phyloP scores from a whole-genome alignment of 2,797 vertebrate species.

The Lophius americanus region DNA sequence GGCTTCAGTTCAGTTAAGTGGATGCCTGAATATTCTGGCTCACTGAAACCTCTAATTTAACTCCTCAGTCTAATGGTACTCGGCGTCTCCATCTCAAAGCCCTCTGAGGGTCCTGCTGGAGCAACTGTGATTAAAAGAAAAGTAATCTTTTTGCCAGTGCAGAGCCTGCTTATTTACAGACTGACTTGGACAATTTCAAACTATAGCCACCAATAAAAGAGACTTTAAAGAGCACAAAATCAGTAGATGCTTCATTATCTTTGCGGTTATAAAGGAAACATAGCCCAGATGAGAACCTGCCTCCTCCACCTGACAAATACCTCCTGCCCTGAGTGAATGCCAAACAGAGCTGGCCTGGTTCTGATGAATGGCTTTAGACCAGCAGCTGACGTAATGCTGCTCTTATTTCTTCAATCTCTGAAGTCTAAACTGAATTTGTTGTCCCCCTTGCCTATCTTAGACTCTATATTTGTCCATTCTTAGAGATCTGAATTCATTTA shows the following conservation, averaged over 20 bases:
- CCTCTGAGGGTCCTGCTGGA: constrained; percentile 56
- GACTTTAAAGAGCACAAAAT: constrained; percentile 39
- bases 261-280: constrained; percentile 55
- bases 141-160: constrained; percentile 57
- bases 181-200: constrained; percentile 54
- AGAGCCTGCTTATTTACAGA: constrained; percentile 67
- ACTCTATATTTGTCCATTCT: constrained; percentile 1
- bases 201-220: constrained; percentile 38
- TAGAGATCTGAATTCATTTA: constrained; percentile 4
- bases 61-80: constrained; percentile 63
- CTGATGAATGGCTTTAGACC: constrained; percentile 75
- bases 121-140: constrained; percentile 71
- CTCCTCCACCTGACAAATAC: constrained; percentile 39
- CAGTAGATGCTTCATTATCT: constrained; percentile 57
- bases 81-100: constrained; percentile 63
- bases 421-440: constrained; percentile 22
- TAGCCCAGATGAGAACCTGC: constrained; percentile 60
- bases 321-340: constrained; percentile 57
- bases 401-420: constrained; percentile 40
- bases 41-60: constrained; percentile 70
- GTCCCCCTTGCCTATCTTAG: constrained; percentile 39
- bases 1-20: constrained; percentile 54
- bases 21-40: constrained; percentile 66
- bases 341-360: constrained; percentile 75
- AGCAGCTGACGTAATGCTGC: constrained; percentile 55